phyloP scores from a whole-genome alignment of 2,797 vertebrate species.

The Oophaga sylvatica region DNA sequence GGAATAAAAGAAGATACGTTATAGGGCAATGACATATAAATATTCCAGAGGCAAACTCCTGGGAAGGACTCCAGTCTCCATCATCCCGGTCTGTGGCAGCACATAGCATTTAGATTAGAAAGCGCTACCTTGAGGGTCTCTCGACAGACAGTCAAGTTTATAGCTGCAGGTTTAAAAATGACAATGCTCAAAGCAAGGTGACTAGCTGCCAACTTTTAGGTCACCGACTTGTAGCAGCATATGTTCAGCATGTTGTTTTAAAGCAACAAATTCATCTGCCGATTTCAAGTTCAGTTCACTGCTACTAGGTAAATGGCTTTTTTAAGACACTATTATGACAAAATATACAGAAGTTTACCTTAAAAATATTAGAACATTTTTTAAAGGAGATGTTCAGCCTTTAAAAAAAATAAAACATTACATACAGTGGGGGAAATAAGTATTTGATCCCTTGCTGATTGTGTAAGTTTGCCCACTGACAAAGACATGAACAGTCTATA shows the following conservation, averaged over 20 bases:
- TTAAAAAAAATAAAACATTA: too few species aligned
- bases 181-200: conserved; percentile 39
- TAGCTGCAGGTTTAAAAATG: conserved; percentile 38
- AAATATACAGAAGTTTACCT: not conserved
- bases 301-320: not conserved
- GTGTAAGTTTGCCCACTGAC: too few species aligned
- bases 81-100: conserved; percentile 16
- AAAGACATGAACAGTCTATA: too few species aligned
- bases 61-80: conserved; percentile 33
- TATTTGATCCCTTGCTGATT: too few species aligned
- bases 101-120: conserved; percentile 41
- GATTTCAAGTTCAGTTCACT: not conserved
- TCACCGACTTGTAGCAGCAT: conserved; percentile 32
- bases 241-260: conserved; percentile 36
- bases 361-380: too few species aligned
- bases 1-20: conserved; percentile 28
- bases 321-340: not conserved
- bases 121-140: conserved; percentile 22
- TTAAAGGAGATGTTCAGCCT: too few species aligned
- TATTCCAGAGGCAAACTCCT: conserved; percentile 38
- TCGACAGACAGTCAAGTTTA: conserved; percentile 22
- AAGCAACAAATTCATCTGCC: not conserved
- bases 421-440: too few species aligned
- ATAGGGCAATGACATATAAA: conserved; percentile 43
- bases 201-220: conserved; percentile 32